Evolutionary conservation across 2,888 invertebrate genomes (phyloP), one percentile per base, ranked within the genome.

Genomic region (Tipula lateralis): DNA sequence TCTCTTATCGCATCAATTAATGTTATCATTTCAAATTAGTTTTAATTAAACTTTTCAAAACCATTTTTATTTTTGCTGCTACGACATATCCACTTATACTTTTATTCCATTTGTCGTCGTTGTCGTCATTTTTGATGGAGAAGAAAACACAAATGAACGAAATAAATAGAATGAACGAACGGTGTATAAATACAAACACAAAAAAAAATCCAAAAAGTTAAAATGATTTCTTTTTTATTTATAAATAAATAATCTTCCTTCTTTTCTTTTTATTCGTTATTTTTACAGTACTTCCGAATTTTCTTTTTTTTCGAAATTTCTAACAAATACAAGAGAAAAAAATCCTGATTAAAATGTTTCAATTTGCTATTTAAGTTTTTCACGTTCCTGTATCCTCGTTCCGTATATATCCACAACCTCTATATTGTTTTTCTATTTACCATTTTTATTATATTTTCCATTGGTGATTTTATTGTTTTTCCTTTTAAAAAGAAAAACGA

Each of bases 341-440:
- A 34, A 36, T 24, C 32, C 19, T 32, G 34, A 83, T 83, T 83
- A 83, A 83, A 83, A 83, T 83, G 83, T 83, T 83, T 83, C 83
- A 83, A 83, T 83, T 83, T 36, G 19, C 83, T 83, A 83, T 83
- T 83, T 83, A 83, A 34, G 30, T 83, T 83, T 83, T 83, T 34
- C 66, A 66, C 66, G 66, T 66, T 66, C 24, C 9, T 66, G 24
- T 66, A 66, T 66, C 66, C 66, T 66, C 66, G 24, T 66, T 66
- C 66, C 9, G 24, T 12, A 9, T 66, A 44, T 44, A 50, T 50
- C 44, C 24, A 24, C 66, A 2, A 2, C 16, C 6, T 30, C 34
- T n/a, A n/a, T 34, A 34, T 83, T 34, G 19, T 34, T 83, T 34
- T 83, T 36, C 34, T 83, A 34, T 83, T 83, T 83, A 12, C 19